Evolutionary conservation across 2,113 vertebrate genomes (phyloP).

Genomic region (Vulpes lagopus): DNA sequence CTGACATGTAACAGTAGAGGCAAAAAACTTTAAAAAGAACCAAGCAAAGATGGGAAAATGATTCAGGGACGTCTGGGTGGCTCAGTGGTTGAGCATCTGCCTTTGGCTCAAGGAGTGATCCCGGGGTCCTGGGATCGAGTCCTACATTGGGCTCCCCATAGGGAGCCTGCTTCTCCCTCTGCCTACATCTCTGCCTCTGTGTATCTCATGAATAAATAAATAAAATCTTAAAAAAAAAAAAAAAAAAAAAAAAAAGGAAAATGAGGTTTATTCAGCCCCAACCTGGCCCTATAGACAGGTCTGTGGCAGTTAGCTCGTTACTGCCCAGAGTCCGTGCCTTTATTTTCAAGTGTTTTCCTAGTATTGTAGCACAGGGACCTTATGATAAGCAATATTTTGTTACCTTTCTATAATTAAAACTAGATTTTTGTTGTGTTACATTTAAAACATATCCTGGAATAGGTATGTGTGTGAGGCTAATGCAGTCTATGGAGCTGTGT

Average conservation of each 20-base stretch:
- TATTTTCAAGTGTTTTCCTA: neutral
- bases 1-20: fast-evolving
- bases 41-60: neutral
- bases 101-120: no score
- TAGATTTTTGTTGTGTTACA: fast-evolving
- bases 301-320: fast-evolving
- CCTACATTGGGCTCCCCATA: no score
- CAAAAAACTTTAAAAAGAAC: fast-evolving
- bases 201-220: no score
- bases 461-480: fast-evolving
- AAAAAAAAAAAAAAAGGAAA: no score
- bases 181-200: no score
- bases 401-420: no score
- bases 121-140: no score
- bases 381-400: fast-evolving
- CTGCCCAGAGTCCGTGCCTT: fast-evolving
- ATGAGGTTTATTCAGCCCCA: neutral
- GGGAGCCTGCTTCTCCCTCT: no score
- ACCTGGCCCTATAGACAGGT: fast-evolving
- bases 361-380: neutral
- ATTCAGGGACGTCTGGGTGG: neutral
- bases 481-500: fast-evolving
- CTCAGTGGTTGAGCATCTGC: no score
- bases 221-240: no score
- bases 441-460: no score